Conservation (phyloP, 2,888 invertebrate species). For the Anarsia innoxiella region DNA sequence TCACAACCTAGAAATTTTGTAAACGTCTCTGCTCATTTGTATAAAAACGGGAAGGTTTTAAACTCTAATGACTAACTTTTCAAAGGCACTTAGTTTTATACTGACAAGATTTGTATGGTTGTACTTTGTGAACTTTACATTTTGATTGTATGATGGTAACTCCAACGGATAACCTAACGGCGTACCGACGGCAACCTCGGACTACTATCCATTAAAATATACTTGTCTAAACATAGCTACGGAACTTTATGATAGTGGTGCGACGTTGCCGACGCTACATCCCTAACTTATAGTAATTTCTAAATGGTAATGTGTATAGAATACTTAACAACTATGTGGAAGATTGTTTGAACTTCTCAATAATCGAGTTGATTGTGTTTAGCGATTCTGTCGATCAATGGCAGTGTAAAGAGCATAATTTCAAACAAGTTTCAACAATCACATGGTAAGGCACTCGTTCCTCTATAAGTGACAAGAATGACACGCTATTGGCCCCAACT, state of each 20-base stretch:
- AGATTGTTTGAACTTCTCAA: constrained; percentile 52
- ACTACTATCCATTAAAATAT: constrained; percentile 22
- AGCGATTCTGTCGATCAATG: constrained; percentile 32
- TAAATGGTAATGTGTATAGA: constrained; percentile 72
- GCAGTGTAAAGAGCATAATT: constrained; percentile 40
- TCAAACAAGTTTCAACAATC: constrained; percentile 25
- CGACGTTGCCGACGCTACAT: constrained; percentile 33
- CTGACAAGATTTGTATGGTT: constrained; percentile 67
- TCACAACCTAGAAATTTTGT: constrained; percentile 57
- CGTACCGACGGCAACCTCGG: constrained; percentile 44
- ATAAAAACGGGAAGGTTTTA: constrained; percentile 49
- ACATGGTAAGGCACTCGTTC: constrained; percentile 52
- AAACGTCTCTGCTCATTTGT: constrained; percentile 32
- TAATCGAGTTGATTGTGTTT: constrained; percentile 41
- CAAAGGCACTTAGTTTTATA: constrained; percentile 70
- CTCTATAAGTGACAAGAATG: constrained; percentile 33
- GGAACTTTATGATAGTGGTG: neutral
- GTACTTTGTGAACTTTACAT: constrained; percentile 66
- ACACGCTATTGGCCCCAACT: constrained; percentile 45
- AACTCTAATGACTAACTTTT: constrained; percentile 70
- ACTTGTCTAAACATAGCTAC: neutral
- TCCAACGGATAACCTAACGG: constrained; percentile 55
- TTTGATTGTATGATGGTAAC: constrained; percentile 74
- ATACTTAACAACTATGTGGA: constrained; percentile 64
- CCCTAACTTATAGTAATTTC: constrained; percentile 56